Evolutionary conservation across 1,140 invertebrate species (phyloP), one percentile per base, ranked within the genome.

Genomic region (Drosophila rhopaloa): DNA sequence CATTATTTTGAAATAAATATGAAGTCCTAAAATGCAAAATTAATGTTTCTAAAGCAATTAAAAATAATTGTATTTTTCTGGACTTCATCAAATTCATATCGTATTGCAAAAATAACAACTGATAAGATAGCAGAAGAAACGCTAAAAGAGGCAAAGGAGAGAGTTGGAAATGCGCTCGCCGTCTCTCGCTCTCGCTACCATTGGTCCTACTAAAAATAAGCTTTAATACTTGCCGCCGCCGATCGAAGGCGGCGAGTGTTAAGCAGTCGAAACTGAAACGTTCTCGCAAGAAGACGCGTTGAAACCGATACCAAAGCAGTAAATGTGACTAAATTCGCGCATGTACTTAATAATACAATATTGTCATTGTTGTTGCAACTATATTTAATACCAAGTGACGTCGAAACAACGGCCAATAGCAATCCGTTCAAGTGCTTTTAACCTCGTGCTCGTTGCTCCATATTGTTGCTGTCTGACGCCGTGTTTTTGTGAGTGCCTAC

Each of bases 381-480:
- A 76, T 56, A 68, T 56, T 76, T 54, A 70, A 62, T 40, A 77
- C 16, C 56, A 54, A 62, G 74, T 77, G 74, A 77, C 75, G 74
- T 54, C 32, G 46, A 48, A 67, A 29, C 27, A 19, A 16, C 43
- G 27, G 40, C 43, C 53, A 40, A 41, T 19, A 43, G 14, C 29
- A n/a, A 53, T 51, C 11, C 19, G 27, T 43, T 32, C 37, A 72
- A 65, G 57, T 81, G 44, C 48, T 62, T 63, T 47, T 32, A 48
- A 47, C 51, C 43, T 41, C 40, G 61, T 55, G 59, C 40, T 43
- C 44, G 59, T 37, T 65, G 14, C 46, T 38, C 24, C 27, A 24
- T 37, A 51, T 66, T 38, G 27, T 32, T 38, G 11, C n/a, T 47
- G 47, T 65, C 44, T 19, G 44, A 9, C 44, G 16, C 19, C 16